Evolutionary conservation across 2,888 invertebrate species (phyloP), one percentile per base, ranked within the genome.

Genomic region (Drosophila paracracens): DNA sequence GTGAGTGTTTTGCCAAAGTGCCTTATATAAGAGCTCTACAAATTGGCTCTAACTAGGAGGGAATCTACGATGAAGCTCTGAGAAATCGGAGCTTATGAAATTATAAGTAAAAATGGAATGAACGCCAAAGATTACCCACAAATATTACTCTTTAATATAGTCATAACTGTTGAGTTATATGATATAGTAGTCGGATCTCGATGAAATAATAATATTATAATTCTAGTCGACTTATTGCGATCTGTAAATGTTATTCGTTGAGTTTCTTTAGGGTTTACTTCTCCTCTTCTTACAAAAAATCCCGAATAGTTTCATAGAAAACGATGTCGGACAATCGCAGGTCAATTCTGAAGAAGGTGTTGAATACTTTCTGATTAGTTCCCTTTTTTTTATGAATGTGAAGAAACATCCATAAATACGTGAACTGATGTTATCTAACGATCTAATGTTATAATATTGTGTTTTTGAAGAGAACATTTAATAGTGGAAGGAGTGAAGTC

Each of bases 1-100:
- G 77, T 83, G 81, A 68, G 77, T 74, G 65, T 53, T 81, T 61
- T 36, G 57, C 16, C 50, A 29, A 62, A 54, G 31, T 29, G 38
- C 7, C 1, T 43, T 50, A 25, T 68, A 75, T 65, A 43, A 67
- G 8, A 48, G 27, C 7, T 27, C 33, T 48, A 53, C 6, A 60
- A 27, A 52, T 73, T 57, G 48, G n/a, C 52, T 21, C 25, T n/a
- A 53, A 43, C 36, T 58, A 4, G 4, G 4, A 43, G 33, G 33
- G 25, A 35, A 70, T 69, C 16, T 58, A 36, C 29, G 21, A 18
- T 29, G 16, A 2, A 31, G 35, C 36, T 11, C 36, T 11, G n/a
- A 2, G 29, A 27, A 33, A 54, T 6, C 25, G 21, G 1, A 21
- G 8, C 62, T 33, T 10, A 8, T 11, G 11, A 8, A 31, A 33